Base-by-base conservation (phyloP, 2,797 vertebrate species). In the Craterocephalus amniculus region DNA sequence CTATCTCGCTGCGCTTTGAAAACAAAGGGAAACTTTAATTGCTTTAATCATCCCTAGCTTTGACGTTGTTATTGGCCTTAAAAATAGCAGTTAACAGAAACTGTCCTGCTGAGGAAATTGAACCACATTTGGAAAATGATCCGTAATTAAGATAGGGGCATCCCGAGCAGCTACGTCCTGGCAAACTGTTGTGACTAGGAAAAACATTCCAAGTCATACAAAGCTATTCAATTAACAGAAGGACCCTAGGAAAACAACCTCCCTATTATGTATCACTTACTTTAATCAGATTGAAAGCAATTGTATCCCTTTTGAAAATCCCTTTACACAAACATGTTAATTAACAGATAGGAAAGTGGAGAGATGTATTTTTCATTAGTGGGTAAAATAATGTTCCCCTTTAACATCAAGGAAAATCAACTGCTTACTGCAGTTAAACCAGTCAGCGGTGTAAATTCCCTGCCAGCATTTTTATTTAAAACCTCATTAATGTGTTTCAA, bases 11-110 rank as follows among this genome's bases (percentile, higher is more conserved):
- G 90, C 84, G 94, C 96, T 95, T 89, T 70, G 90, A 95, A 98
- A 98, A 97, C 96, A 98, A 97, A 96, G 94, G 94, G 93, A 96
- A 96, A 94, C 95, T 97, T 96, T 97, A 99, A 99, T 98, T 98
- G 96, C 96, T 97, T 97, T 98, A 97, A 99, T 99, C 96, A 96
- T 95, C 94, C 92, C 87, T 89, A 87, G 94, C 95, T 96, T 97
- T 97, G 96, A 96, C 95, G 94, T 96, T 94, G 87, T 93, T 95
- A 93, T 94, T 93, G 92, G 89, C 95, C 95, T 96, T 96, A 97
- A 89, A 94, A 95, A 96, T 97, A 97, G 94, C 94, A 95, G 95
- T 95, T 95, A 96, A 96, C 95, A 97, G 93, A 90, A 96, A 95
- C 93, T 93, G 91, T 96, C 95, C 96, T 93, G 89, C 90, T 86